Conservation (phyloP, 2,797 vertebrate species). For the Xenops minutus region DNA sequence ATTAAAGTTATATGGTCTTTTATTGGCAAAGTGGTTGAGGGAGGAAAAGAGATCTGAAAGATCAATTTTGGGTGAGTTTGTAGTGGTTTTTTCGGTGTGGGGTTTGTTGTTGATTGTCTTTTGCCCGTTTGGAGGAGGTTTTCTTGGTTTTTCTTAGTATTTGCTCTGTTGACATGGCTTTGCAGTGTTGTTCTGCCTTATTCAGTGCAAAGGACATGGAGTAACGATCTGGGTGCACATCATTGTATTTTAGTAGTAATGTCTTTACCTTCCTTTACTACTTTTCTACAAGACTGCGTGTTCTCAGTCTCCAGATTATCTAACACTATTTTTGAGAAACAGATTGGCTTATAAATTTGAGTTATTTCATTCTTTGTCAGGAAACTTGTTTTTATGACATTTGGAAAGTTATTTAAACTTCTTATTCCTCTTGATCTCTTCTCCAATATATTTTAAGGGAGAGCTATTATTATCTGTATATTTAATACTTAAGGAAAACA, state of each 20-base stretch:
- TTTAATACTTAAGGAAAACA: neutral
- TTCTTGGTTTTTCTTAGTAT: neutral
- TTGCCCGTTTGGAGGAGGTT: neutral
- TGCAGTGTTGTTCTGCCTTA: neutral
- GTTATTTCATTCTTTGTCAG: neutral
- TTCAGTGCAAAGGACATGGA: neutral
- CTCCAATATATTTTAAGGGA: neutral
- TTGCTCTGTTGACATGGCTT: neutral
- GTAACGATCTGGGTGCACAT: rapidly evolving
- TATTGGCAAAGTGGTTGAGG: neutral
- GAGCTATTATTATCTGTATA: neutral
- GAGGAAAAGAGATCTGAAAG: neutral
- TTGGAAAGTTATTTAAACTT: neutral
- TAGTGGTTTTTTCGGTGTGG: neutral
- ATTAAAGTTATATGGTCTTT: neutral
- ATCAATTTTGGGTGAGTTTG: neutral
- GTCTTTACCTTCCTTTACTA: neutral
- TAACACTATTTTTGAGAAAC: neutral
- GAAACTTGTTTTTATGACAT: neutral
- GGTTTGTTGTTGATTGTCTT: neutral
- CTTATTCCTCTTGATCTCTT: neutral
- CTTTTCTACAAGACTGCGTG: rapidly evolving
- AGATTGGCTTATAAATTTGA: neutral
- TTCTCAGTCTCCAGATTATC: neutral
- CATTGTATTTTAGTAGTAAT: neutral